Percentiles rank a stretch among this genome's conserved stretches.
These are phyloP conservation scores for Chaetodon auriga DNA, from an alignment of 2,113 vertebrate genomes.

Conservation along the genomic window DNA sequence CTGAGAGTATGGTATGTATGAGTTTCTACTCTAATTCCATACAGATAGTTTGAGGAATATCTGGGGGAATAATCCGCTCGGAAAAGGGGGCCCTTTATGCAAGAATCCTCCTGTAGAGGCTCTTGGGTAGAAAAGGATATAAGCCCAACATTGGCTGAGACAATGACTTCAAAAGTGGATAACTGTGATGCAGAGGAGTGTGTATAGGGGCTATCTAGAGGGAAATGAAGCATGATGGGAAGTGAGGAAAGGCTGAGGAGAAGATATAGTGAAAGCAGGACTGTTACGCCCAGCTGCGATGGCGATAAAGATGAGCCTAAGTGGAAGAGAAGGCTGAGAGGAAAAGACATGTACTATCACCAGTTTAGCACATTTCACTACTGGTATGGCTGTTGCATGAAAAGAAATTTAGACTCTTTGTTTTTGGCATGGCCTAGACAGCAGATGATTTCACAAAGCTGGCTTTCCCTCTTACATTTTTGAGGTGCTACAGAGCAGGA, in stretches of 20 bases:
- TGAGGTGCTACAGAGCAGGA: slow-evolving; percentile 12
- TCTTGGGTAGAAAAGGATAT: not conserved
- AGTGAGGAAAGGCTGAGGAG: slow-evolving; percentile 23
- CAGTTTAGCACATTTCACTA: not conserved
- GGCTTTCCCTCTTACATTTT: not conserved
- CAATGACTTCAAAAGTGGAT: not conserved
- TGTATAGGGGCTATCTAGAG: slow-evolving; percentile 12
- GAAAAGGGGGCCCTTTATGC: not conserved
- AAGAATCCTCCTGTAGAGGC: not conserved
- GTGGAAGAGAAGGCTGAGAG: not conserved
- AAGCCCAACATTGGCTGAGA: not conserved
- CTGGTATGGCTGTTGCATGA: not conserved
- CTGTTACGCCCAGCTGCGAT: slow-evolving; percentile 6
- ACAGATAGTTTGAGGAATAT: not conserved
- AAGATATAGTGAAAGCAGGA: slow-evolving; percentile 46
- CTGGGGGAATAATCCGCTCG: not conserved
- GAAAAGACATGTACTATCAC: not conserved
- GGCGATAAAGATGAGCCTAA: not conserved
- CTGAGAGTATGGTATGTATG: not conserved
- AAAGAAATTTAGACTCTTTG: not conserved
- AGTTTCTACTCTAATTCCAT: not conserved
- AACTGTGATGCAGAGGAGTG: slow-evolving; percentile 7
- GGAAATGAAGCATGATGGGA: slow-evolving; percentile 51
- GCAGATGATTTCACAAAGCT: not conserved
- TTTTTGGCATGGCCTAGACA: too few species aligned